Base-by-base conservation (phyloP, 1,140 invertebrate species). In the Conopomorpha cramerella region DNA sequence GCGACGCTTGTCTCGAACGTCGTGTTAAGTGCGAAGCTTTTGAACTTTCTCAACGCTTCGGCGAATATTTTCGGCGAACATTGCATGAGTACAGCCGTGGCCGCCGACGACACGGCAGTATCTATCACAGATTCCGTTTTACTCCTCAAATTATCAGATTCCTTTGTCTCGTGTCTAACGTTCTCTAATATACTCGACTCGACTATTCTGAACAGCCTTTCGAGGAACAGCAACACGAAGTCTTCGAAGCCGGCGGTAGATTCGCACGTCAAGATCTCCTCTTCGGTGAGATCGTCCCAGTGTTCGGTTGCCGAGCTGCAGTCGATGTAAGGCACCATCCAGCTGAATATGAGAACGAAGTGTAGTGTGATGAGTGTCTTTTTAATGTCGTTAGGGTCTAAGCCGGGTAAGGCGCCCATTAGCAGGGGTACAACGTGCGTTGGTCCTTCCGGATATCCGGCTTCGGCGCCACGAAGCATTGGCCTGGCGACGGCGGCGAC, bases 381-480 rank as follows among this genome's bases (percentile, higher is more conserved):
- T 38, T 84, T 83, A 18, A 88, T 82, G 66, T 97, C 95, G 55
- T 96, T 98, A 0, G 91, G 86, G 74, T 98, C 93, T 27, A 97
- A 89, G 3, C 92, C 93, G 0, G 94, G 93, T 8, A 97, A 65
- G 1, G 88, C 80, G 1, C 85, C 82, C 49, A 91, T 84, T 2
- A 96, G 66, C 2, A 97, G 66, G 1, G 91, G 91, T 2, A 96
- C 79, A 0, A 95, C 85, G 53, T 95, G 88, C 0, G 82, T 83
- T 16, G 87, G 86, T 8, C 92, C 92, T 58, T 91, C 89, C 4
- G 86, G 81, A 63, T 86, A 92, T 36, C 74, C 78, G 27, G 84
- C 73, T 38, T 78, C 68, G 3, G 83, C 78, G 2, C 89, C 86
- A 45, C 82, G 73, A 0, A 90, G 80, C 74, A 93, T 77, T 1